These are phyloP conservation scores for Poeciliopsis retropinna DNA, from an alignment of 2,113 vertebrate genomes.

Conservation along the genomic window DNA sequence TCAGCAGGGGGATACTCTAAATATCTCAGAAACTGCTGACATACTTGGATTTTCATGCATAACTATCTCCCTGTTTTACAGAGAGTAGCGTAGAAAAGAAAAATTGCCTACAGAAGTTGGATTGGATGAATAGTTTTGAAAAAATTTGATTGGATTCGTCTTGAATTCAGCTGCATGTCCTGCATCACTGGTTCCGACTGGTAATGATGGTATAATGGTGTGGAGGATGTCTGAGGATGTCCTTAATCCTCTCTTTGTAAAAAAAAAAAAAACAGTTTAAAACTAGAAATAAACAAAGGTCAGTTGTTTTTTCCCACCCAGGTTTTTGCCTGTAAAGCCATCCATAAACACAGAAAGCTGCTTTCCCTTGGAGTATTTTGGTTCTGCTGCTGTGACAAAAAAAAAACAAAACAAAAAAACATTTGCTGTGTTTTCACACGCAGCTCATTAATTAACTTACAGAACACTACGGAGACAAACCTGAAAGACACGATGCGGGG, in stretches of 20 bases:
- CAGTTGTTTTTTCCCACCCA: not conserved
- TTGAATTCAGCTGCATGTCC: not conserved
- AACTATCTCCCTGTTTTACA: no score
- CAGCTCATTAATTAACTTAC: conserved; percentile 57
- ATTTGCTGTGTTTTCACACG: conserved; percentile 50
- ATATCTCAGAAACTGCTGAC: no score
- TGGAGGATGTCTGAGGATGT: no score
- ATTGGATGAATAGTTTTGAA: not conserved
- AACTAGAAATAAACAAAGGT: not conserved
- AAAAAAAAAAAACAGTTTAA: not conserved
- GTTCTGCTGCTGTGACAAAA: conserved; percentile 17
- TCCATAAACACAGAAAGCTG: not conserved
- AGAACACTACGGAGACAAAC: conserved; percentile 46
- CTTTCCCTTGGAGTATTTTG: not conserved
- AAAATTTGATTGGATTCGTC: not conserved
- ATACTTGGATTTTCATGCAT: no score
- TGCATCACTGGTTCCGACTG: not conserved
- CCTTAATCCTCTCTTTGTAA: not conserved
- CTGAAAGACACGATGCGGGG: conserved; percentile 49
- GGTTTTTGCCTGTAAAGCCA: not conserved
- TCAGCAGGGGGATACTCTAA: no score
- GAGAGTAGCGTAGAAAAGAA: no score
- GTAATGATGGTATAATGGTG: not conserved
- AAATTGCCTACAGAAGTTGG: no score
- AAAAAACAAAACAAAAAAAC: conserved; percentile 34